These are phyloP conservation scores for Cyanoliseus patagonus DNA, from an alignment of 2,113 vertebrate species.

Conservation along the genomic window DNA sequence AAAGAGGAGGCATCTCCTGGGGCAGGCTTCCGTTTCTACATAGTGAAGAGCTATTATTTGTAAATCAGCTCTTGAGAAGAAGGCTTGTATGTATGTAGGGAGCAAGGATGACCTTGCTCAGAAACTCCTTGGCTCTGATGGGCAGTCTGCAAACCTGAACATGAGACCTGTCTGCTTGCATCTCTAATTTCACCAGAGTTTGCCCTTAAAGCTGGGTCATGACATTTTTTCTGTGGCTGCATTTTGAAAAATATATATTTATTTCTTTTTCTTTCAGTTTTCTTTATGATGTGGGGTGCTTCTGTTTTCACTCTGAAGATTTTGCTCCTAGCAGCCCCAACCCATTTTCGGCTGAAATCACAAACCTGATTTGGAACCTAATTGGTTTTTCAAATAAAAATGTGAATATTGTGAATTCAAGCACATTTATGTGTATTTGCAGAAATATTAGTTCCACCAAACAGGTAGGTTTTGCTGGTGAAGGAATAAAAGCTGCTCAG, in stretches of 20 bases:
- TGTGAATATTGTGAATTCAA: not conserved
- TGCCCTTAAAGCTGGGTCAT: not conserved
- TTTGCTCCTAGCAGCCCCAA: not conserved
- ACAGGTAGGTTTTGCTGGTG: not conserved
- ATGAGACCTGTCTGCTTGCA: not conserved
- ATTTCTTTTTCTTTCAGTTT: fast-evolving
- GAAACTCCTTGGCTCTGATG: not conserved
- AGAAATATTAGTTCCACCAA: not conserved
- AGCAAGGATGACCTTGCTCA: not conserved
- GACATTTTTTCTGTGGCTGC: not conserved
- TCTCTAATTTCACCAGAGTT: not conserved
- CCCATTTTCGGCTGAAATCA: not conserved
- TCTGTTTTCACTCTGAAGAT: not conserved
- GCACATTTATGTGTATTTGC: not conserved
- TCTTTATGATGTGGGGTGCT: not conserved
- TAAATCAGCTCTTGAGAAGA: not conserved
- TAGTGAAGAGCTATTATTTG: not conserved
- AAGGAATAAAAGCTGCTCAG: not conserved
- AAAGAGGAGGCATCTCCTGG: not conserved
- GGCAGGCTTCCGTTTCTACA: not conserved
- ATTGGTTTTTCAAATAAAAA: not conserved
- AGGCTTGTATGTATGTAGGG: not conserved
- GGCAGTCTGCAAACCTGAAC: not conserved
- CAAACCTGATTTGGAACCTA: not conserved
- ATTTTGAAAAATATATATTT: not conserved